Base-by-base conservation (phyloP, 1,140 invertebrate species). In the Drosophila ironensis region DNA sequence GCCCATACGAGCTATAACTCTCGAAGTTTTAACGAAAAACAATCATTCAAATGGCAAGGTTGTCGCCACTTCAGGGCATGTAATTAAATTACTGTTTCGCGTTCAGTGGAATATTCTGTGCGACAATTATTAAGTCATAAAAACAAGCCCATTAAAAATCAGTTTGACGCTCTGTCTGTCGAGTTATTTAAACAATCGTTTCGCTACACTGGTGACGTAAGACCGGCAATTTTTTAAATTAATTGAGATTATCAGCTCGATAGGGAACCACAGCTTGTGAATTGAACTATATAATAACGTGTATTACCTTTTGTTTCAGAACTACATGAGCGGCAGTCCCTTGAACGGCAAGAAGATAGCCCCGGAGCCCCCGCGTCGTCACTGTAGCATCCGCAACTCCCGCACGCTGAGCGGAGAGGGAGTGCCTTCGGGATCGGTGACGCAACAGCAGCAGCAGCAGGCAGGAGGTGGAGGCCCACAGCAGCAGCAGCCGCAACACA, bases 331-430 rank as follows among this genome's bases (percentile, higher is more conserved):
- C 27, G 88, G 92, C 90, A 93, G 93, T 82, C 93, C 93, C 0
- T 91, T 93, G 88, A 93, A 93, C 52, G 92, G 93, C 11, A 93
- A 95, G 67, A 94, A 94, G 80, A 92, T 94, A 16, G 96, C 96
- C 7, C 97, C 97, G 0, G 96, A 97, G 37, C 96, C 96, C 1
- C 97, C 97, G 1, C 95, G 97, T 75, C 91, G 96, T 3, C 94
- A 94, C 64, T 94, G 92, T 70, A 93, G 92, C 68, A 90, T 89
- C 75, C 87, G 88, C 46, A 90, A 89, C 44, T 82, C 86, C 38
- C 69, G 86, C 30, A 82, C 88, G 51, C 40, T 89, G 51, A 88
- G 77, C 45, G 72, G 61, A 7, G 88, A 88, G 35, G 53, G 47
- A 19, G 16, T 53, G 37, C 45, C 37, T 5, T 45, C 16, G 17